Percentiles rank a stretch among this genome's conserved stretches.
Conservation (phyloP, 2,113 vertebrate species). For the Ammodytes marinus region DNA sequence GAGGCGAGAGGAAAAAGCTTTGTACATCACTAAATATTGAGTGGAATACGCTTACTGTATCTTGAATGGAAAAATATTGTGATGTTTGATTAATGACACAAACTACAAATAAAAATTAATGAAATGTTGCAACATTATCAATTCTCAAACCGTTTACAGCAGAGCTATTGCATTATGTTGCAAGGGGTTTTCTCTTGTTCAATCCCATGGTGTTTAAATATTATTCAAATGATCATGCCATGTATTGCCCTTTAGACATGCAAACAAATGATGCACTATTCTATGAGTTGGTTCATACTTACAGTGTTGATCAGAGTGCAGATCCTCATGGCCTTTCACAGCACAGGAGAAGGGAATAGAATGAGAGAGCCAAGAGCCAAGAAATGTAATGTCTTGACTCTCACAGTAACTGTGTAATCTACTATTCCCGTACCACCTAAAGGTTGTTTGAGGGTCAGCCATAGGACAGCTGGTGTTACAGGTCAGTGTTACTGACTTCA, state of each 20-base stretch:
- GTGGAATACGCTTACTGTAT: neutral
- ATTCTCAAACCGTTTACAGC: neutral
- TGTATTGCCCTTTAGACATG: neutral
- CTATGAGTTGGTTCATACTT: neutral
- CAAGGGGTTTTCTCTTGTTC: neutral
- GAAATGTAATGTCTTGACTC: neutral
- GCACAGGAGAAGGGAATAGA: neutral
- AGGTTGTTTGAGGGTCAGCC: constrained; percentile 9
- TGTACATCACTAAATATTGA: neutral
- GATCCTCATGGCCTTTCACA: constrained; percentile 1
- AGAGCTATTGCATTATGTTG: neutral
- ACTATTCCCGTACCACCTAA: neutral
- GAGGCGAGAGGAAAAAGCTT: neutral
- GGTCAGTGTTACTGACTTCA: neutral
- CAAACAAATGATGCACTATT: neutral
- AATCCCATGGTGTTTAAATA: neutral
- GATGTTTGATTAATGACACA: neutral
- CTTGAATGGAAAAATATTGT: neutral
- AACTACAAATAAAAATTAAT: neutral
- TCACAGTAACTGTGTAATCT: neutral
- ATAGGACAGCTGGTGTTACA: constrained; percentile 29
- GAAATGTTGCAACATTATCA: no score
- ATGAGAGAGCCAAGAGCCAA: accelerated
- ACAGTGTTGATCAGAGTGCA: constrained; percentile 22
- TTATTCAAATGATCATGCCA: neutral